phyloP scores from a whole-genome alignment of 1,140 invertebrate species.

The Eueides isabella region DNA sequence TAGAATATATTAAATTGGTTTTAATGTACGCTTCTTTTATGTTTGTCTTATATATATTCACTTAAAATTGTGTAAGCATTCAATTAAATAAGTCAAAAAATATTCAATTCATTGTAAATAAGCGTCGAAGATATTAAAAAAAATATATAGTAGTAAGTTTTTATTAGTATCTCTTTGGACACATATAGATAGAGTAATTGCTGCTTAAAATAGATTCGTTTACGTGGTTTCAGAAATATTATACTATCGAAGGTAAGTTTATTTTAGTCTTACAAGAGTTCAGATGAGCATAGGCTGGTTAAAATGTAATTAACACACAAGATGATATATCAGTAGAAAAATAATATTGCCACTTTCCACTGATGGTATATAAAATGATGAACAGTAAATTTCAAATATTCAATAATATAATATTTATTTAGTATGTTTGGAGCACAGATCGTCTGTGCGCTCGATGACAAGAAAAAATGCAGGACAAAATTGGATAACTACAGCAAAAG shows the following conservation, averaged over 20 bases:
- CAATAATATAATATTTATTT: no score
- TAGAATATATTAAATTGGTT: background rate
- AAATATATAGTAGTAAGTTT: no score
- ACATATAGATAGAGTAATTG: background rate
- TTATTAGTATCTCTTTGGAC: background rate
- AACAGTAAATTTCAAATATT: no score
- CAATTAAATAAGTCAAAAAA: no score
- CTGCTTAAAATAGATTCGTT: background rate
- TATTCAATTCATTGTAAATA: no score
- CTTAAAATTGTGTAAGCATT: no score
- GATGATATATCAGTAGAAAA: background rate
- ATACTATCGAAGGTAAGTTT: background rate
- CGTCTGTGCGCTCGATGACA: no score
- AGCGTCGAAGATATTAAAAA: no score
- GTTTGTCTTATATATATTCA: background rate
- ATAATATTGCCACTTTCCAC: background rate
- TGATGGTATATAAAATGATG: no score
- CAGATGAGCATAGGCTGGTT: background rate
- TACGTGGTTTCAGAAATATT: background rate
- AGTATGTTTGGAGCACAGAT: no score
- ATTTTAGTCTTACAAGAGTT: background rate
- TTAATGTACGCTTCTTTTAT: background rate
- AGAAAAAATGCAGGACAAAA: no score
- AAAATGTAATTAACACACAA: background rate
- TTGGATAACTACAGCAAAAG: no score